Percentiles rank a stretch among this genome's conserved stretches.
phyloP scores from a whole-genome alignment of 2,888 invertebrate species.

The Hesperia comma region DNA sequence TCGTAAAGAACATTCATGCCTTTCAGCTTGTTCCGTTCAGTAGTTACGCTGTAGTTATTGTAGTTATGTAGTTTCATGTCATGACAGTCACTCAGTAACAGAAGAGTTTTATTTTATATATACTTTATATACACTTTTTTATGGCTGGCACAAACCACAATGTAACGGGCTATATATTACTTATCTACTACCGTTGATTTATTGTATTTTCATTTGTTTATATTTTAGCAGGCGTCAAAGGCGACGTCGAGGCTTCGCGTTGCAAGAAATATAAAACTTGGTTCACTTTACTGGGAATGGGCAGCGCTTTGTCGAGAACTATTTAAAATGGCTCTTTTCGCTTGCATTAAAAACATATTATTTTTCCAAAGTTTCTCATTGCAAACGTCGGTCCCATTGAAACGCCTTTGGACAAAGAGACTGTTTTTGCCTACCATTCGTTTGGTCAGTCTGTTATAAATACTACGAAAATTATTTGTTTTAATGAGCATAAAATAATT shows the following conservation, averaged over 20 bases:
- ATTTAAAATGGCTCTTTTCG: slow-evolving; percentile 1
- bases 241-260: not conserved
- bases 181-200: no score
- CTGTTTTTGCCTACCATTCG: slow-evolving; percentile 10
- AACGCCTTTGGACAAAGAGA: slow-evolving; percentile 23
- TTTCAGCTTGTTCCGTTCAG: no score
- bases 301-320: slow-evolving; percentile 2
- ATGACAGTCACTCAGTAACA: no score
- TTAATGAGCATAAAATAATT: not conserved
- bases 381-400: slow-evolving; percentile 21
- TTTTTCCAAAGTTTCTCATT: slow-evolving; percentile 19
- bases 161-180: no score
- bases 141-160: no score
- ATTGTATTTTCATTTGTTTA: no score
- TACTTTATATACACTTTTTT: no score
- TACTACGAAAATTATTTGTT: not conserved
- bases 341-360: slow-evolving; percentile 17
- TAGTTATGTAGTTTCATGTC: no score
- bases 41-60: no score
- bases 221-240: not conserved
- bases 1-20: no score
- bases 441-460: no score
- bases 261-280: not conserved
- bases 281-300: not conserved
- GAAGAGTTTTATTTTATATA: no score